Evolutionary conservation across 1,140 invertebrate genomes (phyloP).

Genomic region (Penaeus indicus): DNA sequence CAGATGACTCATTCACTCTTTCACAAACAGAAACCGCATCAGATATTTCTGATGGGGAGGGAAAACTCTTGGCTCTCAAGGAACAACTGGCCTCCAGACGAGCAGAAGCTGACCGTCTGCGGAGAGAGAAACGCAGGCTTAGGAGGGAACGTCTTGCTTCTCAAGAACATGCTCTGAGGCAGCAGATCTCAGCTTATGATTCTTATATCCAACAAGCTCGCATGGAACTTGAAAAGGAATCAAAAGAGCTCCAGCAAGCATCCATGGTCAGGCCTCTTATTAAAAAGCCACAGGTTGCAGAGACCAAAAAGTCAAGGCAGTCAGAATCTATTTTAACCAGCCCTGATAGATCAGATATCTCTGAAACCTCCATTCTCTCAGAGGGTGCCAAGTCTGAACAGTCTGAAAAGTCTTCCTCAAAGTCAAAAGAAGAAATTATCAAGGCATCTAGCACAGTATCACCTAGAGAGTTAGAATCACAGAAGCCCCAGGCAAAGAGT

Average conservation of each 20-base stretch:
- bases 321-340: conserved; percentile 36
- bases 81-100: conserved; percentile 73
- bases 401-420: conserved; percentile 11
- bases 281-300: conserved; percentile 71
- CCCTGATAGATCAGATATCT: conserved; percentile 60
- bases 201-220: conserved; percentile 72
- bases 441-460: not conserved
- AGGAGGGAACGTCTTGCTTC: conserved; percentile 72
- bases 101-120: conserved; percentile 72
- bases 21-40: conserved; percentile 74
- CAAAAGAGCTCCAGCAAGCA: conserved; percentile 67
- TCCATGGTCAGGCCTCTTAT: conserved; percentile 72
- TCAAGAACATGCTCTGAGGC: conserved; percentile 73
- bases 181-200: conserved; percentile 75
- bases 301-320: conserved; percentile 62
- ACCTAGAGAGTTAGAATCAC: conserved; percentile 5
- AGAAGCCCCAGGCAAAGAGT: not conserved
- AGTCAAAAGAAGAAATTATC: conserved; percentile 3
- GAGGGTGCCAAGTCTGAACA: conserved; percentile 48
- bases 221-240: conserved; percentile 71
- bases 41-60: conserved; percentile 74
- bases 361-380: conserved; percentile 48
- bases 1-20: conserved; percentile 74
- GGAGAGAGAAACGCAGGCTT: conserved; percentile 71
- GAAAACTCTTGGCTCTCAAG: conserved; percentile 72